Evolutionary conservation across 1,140 invertebrate species (phyloP).

Genomic region (Drosophila kanapiae): DNA sequence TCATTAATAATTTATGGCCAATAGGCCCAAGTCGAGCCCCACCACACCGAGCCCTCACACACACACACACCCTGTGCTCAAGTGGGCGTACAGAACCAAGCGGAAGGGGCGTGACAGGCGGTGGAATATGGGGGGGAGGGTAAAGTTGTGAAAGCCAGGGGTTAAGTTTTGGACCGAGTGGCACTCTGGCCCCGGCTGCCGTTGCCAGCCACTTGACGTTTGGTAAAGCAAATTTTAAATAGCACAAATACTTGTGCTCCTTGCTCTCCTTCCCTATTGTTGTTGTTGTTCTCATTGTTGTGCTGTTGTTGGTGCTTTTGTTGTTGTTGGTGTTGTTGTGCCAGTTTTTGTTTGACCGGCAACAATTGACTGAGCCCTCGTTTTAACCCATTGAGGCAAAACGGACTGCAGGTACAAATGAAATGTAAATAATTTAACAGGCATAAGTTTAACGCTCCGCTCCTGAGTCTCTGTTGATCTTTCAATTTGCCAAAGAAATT

Average conservation of each 20-base stretch:
- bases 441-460: constrained; percentile 37
- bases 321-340: constrained; percentile 39
- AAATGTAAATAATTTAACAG: constrained; percentile 55
- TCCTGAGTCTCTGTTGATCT: constrained; percentile 26
- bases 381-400: constrained; percentile 55
- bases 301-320: constrained; percentile 15
- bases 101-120: constrained; percentile 5
- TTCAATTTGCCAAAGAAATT: constrained; percentile 45
- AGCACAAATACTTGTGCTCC: constrained; percentile 69
- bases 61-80: background rate
- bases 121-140: background rate
- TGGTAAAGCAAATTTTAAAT: constrained; percentile 75
- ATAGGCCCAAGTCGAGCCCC: constrained; percentile 44
- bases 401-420: constrained; percentile 50
- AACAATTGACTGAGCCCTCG: constrained; percentile 62
- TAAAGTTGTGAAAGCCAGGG: constrained; percentile 8
- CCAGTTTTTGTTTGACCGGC: constrained; percentile 75
- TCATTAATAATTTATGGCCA: constrained; percentile 83
- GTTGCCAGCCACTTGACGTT: constrained; percentile 72
- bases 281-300: constrained; percentile 33
- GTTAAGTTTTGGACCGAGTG: constrained; percentile 61
- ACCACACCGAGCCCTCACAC: background rate
- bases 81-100: constrained; percentile 1
- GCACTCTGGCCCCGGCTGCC: constrained; percentile 63
- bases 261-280: constrained; percentile 28